Conservation (phyloP, 2,113 vertebrate species). For the Turdus rufiventris region DNA sequence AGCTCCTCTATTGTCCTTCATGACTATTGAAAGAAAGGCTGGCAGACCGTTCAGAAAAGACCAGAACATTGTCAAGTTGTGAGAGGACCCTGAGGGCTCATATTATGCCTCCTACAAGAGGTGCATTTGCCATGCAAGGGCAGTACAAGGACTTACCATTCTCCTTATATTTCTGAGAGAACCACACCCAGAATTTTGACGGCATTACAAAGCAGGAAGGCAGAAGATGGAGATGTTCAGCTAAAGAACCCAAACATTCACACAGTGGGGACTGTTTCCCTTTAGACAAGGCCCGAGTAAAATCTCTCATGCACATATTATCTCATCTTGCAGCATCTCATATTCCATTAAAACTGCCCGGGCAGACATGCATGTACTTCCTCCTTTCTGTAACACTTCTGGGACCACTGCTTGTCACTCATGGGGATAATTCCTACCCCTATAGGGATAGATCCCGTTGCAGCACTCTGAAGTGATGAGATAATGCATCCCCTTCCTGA, state of each 20-base stretch:
- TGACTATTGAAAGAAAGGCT: not conserved
- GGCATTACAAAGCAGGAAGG: not conserved
- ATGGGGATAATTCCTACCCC: not conserved
- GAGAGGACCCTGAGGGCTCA: not conserved
- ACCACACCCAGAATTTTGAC: not conserved
- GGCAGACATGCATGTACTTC: not conserved
- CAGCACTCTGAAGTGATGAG: not conserved
- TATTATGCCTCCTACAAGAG: not conserved
- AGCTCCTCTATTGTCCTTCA: not conserved
- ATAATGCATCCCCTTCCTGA: not conserved
- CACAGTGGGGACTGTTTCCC: not conserved
- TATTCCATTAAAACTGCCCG: not conserved
- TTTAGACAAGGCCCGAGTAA: not conserved
- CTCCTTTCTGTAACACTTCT: not conserved
- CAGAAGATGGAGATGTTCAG: not conserved
- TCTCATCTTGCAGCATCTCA: not conserved
- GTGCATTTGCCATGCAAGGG: not conserved
- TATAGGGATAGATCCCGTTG: not conserved
- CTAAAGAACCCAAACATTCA: not conserved
- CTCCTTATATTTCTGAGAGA: not conserved
- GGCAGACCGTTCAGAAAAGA: not conserved
- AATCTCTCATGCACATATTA: fast-evolving
- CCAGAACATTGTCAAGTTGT: not conserved
- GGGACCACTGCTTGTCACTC: not conserved
- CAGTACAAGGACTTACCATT: not conserved